Evolutionary conservation across 2,888 invertebrate species (phyloP).

Genomic region (Temnothorax unifasciatus): DNA sequence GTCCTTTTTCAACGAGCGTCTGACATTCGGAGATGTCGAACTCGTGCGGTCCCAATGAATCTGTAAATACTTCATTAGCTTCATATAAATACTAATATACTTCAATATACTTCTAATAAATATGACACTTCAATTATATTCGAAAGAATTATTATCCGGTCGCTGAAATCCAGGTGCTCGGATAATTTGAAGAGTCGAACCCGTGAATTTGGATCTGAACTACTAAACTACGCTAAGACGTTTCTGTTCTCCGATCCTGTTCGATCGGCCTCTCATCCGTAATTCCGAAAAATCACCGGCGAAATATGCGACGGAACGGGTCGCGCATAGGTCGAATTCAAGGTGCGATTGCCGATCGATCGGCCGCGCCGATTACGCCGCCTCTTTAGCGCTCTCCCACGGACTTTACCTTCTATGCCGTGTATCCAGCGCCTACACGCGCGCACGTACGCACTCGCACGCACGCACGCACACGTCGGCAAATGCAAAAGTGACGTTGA

Average conservation of each 20-base stretch:
- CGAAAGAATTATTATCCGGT: neutral
- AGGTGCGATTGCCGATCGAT: slow-evolving; percentile 66
- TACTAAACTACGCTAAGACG: too few species aligned
- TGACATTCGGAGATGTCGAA: neutral
- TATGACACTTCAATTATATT: neutral
- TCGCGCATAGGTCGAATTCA: slow-evolving; percentile 13
- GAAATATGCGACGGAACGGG: neutral
- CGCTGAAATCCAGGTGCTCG: neutral
- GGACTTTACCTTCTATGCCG: slow-evolving; percentile 83
- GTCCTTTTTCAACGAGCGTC: neutral
- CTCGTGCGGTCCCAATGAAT: neutral
- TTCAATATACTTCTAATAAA: too few species aligned
- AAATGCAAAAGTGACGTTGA: slow-evolving; percentile 84
- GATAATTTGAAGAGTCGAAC: neutral
- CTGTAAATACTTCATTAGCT: too few species aligned
- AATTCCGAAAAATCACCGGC: neutral
- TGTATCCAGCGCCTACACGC: slow-evolving; percentile 81
- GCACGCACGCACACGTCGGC: slow-evolving; percentile 75
- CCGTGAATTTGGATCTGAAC: neutral
- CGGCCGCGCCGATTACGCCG: slow-evolving; percentile 50
- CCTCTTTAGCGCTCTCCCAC: slow-evolving; percentile 81
- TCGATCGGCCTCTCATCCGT: neutral
- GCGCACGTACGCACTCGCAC: neutral
- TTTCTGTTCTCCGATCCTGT: neutral
- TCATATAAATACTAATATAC: too few species aligned